Evolutionary conservation across 2,113 vertebrate genomes (phyloP).

Genomic region (Eptesicus fuscus): DNA sequence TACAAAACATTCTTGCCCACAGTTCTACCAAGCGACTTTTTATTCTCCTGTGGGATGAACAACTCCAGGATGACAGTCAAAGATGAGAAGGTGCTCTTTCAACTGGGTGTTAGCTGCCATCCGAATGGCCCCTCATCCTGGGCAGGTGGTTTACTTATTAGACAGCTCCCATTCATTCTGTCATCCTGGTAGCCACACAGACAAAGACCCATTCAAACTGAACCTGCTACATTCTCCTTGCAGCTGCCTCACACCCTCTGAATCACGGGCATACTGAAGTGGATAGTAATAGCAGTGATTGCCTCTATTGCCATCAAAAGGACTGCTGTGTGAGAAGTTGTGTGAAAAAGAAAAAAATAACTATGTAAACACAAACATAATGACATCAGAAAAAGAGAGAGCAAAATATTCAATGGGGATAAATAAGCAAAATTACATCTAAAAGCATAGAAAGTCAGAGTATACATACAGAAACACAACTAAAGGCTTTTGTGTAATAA

Average conservation of each 20-base stretch:
- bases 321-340: neutral
- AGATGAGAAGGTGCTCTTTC: neutral
- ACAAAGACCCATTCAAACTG: neutral
- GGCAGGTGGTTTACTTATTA: neutral
- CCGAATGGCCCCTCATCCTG: rapidly evolving
- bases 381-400: neutral
- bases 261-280: neutral
- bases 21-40: neutral
- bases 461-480: neutral
- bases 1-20: neutral
- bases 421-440: neutral
- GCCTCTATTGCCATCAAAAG: neutral
- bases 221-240: neutral
- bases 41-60: neutral
- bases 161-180: neutral
- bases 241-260: neutral
- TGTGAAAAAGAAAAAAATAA: neutral
- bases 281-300: rapidly evolving
- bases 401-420: neutral
- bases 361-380: neutral
- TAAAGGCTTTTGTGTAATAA: neutral
- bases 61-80: neutral
- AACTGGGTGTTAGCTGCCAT: neutral
- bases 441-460: neutral
- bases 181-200: neutral